phyloP scores from a whole-genome alignment of 2,888 invertebrate genomes.

The Leptinotarsa juncta region DNA sequence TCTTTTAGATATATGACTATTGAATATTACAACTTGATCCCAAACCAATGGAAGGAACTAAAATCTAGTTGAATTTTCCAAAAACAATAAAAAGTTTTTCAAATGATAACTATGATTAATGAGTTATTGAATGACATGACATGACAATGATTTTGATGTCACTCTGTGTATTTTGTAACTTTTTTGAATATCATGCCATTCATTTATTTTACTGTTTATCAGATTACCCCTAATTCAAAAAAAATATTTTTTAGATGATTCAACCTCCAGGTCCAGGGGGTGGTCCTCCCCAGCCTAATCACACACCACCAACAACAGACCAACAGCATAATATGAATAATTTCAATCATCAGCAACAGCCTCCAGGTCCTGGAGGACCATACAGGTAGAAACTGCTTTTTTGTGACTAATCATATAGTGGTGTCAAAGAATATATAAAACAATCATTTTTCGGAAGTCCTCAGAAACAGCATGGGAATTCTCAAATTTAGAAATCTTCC shows the following conservation, averaged over 20 bases:
- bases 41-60: slow-evolving; percentile 2
- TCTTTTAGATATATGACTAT: not conserved
- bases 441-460: too few relatives aligned
- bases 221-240: too few relatives aligned
- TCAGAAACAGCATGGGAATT: too few relatives aligned
- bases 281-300: slow-evolving; percentile 59
- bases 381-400: slow-evolving; percentile 39
- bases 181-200: too few relatives aligned
- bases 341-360: slow-evolving; percentile 65
- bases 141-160: too few relatives aligned
- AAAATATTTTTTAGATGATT: slow-evolving; percentile 67
- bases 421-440: too few relatives aligned
- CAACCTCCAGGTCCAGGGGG: slow-evolving; percentile 67
- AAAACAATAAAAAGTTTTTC: too few relatives aligned
- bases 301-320: slow-evolving; percentile 56
- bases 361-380: slow-evolving; percentile 57
- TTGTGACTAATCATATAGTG: not conserved
- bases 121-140: too few relatives aligned
- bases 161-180: too few relatives aligned
- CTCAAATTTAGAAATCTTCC: too few relatives aligned
- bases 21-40: slow-evolving; percentile 6
- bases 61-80: slow-evolving; percentile 14
- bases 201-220: too few relatives aligned
- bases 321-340: slow-evolving; percentile 64
- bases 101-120: too few relatives aligned